Percentiles rank a stretch among this genome's conserved stretches.
Conservation (phyloP, 2,888 invertebrate species). For the Hyles lineata region DNA sequence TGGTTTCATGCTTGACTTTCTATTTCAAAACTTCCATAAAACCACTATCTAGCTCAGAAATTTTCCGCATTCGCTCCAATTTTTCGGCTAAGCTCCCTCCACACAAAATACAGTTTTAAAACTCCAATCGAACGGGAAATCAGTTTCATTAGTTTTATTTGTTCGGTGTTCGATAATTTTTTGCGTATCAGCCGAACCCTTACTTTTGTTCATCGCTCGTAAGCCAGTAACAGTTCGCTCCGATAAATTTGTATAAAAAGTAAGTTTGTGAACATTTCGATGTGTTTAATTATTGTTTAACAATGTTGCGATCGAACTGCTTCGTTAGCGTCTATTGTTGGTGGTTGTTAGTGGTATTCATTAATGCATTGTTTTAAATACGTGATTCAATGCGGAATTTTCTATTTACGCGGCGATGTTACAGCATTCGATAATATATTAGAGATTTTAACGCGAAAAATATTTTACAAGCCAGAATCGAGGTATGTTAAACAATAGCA, state of each 20-base stretch:
- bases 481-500: too few species aligned
- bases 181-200: neutral
- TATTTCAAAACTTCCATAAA: too few species aligned
- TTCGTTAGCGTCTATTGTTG: neutral
- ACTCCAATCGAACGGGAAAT: neutral
- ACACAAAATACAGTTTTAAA: neutral
- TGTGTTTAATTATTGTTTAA: slow-evolving; percentile 19
- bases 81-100: too few species aligned
- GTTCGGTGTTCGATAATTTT: slow-evolving; percentile 2
- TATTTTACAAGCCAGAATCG: too few species aligned
- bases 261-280: slow-evolving; percentile 30
- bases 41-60: too few species aligned
- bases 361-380: slow-evolving; percentile 1
- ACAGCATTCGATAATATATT: too few species aligned
- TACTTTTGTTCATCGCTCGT: neutral
- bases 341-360: neutral
- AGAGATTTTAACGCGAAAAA: too few species aligned
- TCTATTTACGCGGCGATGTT: too few species aligned
- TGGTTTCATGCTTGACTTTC: too few species aligned
- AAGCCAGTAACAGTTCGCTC: neutral
- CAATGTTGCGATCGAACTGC: neutral
- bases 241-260: slow-evolving; percentile 22
- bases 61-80: too few species aligned
- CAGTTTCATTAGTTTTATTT: neutral
- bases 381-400: neutral